Percentiles rank a stretch among this genome's conserved stretches.
phyloP scores from a whole-genome alignment of 2,113 vertebrate species.

The Motacilla tschutschensis region DNA sequence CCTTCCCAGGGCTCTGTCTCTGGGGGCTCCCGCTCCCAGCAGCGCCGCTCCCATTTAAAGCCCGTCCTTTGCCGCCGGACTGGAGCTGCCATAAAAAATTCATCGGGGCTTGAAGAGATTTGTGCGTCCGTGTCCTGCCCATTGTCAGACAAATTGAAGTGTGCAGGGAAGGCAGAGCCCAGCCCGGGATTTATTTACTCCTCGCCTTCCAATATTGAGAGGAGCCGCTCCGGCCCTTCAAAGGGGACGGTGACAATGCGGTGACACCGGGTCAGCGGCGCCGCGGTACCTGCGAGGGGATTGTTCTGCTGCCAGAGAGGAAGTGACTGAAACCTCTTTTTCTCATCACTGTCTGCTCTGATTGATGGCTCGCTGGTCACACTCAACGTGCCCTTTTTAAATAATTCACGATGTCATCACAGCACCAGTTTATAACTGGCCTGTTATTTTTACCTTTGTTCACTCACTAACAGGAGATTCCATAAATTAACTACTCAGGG shows the following conservation, averaged over 20 bases:
- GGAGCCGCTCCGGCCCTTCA: slow-evolving; percentile 85
- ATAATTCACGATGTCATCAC: slow-evolving; percentile 99
- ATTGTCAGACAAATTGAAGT: slow-evolving; percentile 98
- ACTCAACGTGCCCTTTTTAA: slow-evolving; percentile 99
- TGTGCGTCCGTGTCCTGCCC: slow-evolving; percentile 82
- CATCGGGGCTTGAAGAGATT: slow-evolving; percentile 86
- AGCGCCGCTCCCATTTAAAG: slow-evolving; percentile 59
- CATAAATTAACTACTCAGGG: slow-evolving; percentile 85
- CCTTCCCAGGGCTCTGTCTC: slow-evolving; percentile 51
- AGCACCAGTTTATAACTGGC: slow-evolving; percentile 96
- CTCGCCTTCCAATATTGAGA: slow-evolving; percentile 87
- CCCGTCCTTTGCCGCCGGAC: slow-evolving; percentile 81
- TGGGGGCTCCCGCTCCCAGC: slow-evolving; percentile 31
- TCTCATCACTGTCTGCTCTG: slow-evolving; percentile 96
- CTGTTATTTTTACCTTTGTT: slow-evolving; percentile 99
- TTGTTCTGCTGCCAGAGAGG: slow-evolving; percentile 91
- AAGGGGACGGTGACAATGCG: slow-evolving; percentile 93
- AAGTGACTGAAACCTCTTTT: slow-evolving; percentile 93
- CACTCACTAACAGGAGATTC: slow-evolving; percentile 90
- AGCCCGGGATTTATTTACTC: slow-evolving; percentile 95
- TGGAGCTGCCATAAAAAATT: slow-evolving; percentile 94
- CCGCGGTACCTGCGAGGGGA: slow-evolving; percentile 92
- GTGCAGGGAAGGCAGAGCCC: slow-evolving; percentile 81
- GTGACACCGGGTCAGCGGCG: slow-evolving; percentile 93
- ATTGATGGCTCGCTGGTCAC: slow-evolving; percentile 98